Percentiles rank a stretch among this genome's conserved stretches.
Evolutionary conservation across 2,888 invertebrate species (phyloP).

Genomic region (Cheilosia urbana): DNA sequence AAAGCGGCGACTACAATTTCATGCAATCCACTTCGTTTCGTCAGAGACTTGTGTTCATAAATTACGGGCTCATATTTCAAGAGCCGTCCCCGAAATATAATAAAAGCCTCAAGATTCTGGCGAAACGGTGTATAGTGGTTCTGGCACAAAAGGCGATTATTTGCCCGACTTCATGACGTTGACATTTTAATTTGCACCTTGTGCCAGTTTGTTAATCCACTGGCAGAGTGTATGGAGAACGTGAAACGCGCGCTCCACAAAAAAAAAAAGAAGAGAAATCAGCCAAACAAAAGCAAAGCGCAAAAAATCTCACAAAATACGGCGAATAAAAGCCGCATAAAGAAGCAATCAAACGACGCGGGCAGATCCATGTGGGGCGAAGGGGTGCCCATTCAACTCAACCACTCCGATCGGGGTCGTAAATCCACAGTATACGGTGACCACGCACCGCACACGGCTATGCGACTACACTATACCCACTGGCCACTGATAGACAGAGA

Average conservation of each 20-base stretch:
- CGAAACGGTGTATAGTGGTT: conserved; percentile 19
- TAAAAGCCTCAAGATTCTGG: conserved; percentile 48
- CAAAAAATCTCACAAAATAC: conserved; percentile 23
- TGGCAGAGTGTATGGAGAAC: conserved; percentile 16
- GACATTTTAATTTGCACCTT: conserved; percentile 76
- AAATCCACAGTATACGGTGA: conserved; percentile 65
- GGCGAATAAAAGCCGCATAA: conserved; percentile 53
- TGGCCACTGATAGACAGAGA: conserved; percentile 60
- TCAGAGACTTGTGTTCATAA: conserved; percentile 61
- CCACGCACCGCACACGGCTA: conserved; percentile 33
- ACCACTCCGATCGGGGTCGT: conserved; percentile 51
- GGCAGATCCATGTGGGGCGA: conserved; percentile 10
- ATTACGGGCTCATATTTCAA: conserved; percentile 73
- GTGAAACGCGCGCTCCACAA: conserved; percentile 33
- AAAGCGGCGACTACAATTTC: conserved; percentile 33
- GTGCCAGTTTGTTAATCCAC: conserved; percentile 74
- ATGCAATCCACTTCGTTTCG: conserved; percentile 52
- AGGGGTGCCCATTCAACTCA: conserved; percentile 34
- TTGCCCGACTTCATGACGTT: conserved; percentile 75
- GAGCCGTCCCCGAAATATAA: conserved; percentile 64
- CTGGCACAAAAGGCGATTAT: conserved; percentile 70
- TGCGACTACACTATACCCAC: conserved; percentile 22
- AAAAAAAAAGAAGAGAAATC: conserved; percentile 39
- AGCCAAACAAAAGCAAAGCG: conserved; percentile 27
- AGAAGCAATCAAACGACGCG: conserved; percentile 48